Conservation (phyloP, 2,113 vertebrate genomes). For the Prunella himalayana region DNA sequence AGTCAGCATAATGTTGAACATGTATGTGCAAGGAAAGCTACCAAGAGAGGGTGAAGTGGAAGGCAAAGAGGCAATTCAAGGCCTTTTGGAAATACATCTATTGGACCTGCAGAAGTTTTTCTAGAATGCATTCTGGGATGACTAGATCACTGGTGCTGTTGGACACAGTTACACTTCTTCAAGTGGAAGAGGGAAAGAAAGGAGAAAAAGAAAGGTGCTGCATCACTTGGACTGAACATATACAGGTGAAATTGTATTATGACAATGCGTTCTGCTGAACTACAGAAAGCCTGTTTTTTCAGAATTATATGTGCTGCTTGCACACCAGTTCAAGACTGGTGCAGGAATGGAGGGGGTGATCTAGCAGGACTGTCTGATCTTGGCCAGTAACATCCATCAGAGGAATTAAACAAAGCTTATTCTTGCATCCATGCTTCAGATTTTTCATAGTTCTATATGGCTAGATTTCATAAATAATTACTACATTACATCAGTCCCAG, state of each 20-base stretch:
- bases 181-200: neutral
- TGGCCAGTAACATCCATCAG: neutral
- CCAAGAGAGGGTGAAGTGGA: neutral
- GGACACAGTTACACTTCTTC: neutral
- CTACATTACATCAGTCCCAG: neutral
- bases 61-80: neutral
- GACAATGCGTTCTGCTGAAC: neutral
- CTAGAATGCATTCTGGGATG: neutral
- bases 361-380: neutral
- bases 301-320: neutral
- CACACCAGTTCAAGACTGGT: neutral
- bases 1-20: neutral
- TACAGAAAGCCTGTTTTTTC: neutral
- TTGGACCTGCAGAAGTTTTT: neutral
- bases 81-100: neutral
- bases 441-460: neutral
- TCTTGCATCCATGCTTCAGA: neutral
- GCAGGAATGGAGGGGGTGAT: neutral
- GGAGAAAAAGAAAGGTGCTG: neutral
- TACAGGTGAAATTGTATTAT: neutral
- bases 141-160: neutral
- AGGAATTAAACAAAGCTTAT: neutral
- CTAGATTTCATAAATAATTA: neutral
- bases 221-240: neutral
- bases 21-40: neutral